phyloP scores from a whole-genome alignment of 2,113 vertebrate species.

The Mixornis gularis region DNA sequence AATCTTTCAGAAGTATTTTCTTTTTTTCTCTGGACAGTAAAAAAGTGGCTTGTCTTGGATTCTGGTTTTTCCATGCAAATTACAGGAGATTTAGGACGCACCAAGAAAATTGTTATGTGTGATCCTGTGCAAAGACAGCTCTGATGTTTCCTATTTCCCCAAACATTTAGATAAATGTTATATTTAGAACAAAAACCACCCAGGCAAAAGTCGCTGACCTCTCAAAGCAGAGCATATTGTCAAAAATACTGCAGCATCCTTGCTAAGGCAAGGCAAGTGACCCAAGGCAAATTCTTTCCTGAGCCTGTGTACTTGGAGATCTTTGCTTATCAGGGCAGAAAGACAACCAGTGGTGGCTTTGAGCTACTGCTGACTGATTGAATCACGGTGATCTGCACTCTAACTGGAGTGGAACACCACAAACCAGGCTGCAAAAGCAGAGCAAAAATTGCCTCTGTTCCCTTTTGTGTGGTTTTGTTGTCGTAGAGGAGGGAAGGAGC shows the following conservation, averaged over 20 bases:
- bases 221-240: slow-evolving; percentile 64
- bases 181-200: slow-evolving; percentile 30
- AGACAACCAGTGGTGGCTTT: slow-evolving; percentile 65
- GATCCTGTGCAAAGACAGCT: background rate
- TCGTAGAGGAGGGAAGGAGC: background rate
- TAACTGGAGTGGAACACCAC: slow-evolving; percentile 49
- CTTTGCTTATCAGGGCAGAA: slow-evolving; percentile 71
- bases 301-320: slow-evolving; percentile 24
- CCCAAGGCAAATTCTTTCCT: slow-evolving; percentile 40
- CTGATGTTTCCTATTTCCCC: background rate
- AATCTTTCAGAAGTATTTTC: background rate
- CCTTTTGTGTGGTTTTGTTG: background rate
- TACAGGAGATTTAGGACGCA: background rate
- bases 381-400: slow-evolving; percentile 55
- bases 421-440: background rate
- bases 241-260: slow-evolving; percentile 60
- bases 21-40: background rate
- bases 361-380: slow-evolving; percentile 66
- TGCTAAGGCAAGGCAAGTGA: slow-evolving; percentile 40
- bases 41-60: background rate
- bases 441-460: background rate
- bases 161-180: background rate
- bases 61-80: background rate
- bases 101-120: background rate
- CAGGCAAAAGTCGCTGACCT: slow-evolving; percentile 50